These are phyloP conservation scores for Nudaria mundana DNA, from an alignment of 2,888 invertebrate genomes.

Conservation along the genomic window DNA sequence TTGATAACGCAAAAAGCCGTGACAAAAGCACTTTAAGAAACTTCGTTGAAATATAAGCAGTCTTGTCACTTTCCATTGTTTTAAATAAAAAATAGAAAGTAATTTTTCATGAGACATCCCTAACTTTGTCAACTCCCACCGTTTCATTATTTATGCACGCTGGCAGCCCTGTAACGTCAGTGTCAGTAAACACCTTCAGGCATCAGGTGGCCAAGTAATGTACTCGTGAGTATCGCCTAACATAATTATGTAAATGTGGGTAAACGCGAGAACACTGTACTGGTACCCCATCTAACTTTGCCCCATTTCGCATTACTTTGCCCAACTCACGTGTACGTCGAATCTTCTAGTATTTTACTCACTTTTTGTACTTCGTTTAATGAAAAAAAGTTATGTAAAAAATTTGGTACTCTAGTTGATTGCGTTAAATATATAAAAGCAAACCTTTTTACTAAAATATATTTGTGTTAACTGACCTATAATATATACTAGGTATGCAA, in stretches of 20 bases:
- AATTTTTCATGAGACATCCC: background rate
- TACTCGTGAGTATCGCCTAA: constrained; percentile 23
- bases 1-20: no score
- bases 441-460: background rate
- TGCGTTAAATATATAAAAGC: background rate
- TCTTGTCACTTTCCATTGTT: no score
- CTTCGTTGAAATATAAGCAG: no score
- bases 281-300: constrained; percentile 15
- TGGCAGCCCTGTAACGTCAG: constrained; percentile 22
- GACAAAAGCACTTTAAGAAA: no score
- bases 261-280: constrained; percentile 30
- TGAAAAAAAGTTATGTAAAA: constrained; percentile 11
- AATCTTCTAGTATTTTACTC: constrained; percentile 9
- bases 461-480: background rate
- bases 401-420: background rate
- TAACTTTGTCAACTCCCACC: background rate
- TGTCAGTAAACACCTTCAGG: constrained; percentile 49
- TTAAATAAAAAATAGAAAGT: constrained; percentile 1
- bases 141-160: constrained; percentile 12
- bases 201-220: constrained; percentile 46
- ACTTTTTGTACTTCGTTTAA: constrained; percentile 14
- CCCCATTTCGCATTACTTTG: constrained; percentile 2
- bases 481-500: no score
- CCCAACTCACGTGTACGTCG: background rate
- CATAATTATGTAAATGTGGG: constrained; percentile 38